A percentile compares a stretch with the other conserved stretches of the same genome.
These are phyloP conservation scores for Arbacia lixula DNA, from an alignment of 53 echinoderm and acorn worm genomes.

Conservation along the genomic window DNA sequence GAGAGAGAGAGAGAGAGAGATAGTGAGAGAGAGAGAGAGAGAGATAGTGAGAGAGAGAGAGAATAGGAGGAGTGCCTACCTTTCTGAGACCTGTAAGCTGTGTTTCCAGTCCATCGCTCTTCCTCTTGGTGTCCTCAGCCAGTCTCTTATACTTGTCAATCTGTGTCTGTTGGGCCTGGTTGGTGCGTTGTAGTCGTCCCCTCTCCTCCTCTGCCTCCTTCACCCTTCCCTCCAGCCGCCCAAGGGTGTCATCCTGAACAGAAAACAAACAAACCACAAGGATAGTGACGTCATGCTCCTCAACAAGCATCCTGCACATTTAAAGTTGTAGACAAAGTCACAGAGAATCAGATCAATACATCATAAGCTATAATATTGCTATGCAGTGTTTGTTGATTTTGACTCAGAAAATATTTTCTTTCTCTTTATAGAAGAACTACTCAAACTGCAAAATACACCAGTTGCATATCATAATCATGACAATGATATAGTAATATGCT, in stretches of 20 bases:
- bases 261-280: neutral
- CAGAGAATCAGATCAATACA: too few species aligned
- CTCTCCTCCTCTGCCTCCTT: constrained; percentile 94
- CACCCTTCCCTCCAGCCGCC: constrained; percentile 64
- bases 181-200: constrained; percentile 76
- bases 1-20: neutral
- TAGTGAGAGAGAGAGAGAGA: neutral
- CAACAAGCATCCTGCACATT: too few species aligned
- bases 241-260: constrained; percentile 74
- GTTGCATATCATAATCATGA: too few species aligned
- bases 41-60: neutral
- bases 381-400: too few species aligned
- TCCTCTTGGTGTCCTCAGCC: constrained; percentile 91
- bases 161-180: constrained; percentile 82
- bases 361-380: too few species aligned
- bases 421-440: too few species aligned
- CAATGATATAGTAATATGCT: too few species aligned
- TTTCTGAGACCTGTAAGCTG: constrained; percentile 84
- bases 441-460: too few species aligned
- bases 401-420: too few species aligned
- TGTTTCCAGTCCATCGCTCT: constrained; percentile 84
- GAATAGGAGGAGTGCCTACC: constrained; percentile 69
- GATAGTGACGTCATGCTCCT: too few species aligned
- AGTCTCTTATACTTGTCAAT: constrained; percentile 97
- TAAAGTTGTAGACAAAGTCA: too few species aligned